These are phyloP conservation scores for Drosophila asahinai DNA, from an alignment of 1,140 invertebrate genomes.

Conservation along the genomic window DNA sequence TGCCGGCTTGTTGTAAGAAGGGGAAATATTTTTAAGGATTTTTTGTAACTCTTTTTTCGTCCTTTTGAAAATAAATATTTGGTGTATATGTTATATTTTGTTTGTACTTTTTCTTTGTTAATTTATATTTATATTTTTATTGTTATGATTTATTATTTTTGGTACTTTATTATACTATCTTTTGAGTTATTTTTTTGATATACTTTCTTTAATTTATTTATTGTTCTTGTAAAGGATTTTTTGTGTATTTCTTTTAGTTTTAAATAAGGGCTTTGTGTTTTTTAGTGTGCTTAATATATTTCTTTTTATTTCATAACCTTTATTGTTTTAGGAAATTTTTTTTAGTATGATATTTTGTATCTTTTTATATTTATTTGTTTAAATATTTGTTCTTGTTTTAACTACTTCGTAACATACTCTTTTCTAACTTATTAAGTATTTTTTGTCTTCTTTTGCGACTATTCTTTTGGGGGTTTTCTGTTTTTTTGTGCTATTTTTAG, in stretches of 20 bases:
- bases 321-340: not conserved
- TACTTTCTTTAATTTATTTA: not conserved
- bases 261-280: not conserved
- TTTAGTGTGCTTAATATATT: too few species aligned
- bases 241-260: too few species aligned
- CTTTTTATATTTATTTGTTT: too few species aligned
- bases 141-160: not conserved
- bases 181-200: not conserved
- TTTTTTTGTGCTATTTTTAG: not conserved
- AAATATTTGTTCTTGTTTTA: not conserved
- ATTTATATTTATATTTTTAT: not conserved
- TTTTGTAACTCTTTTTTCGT: slow-evolving; percentile 4
- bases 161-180: not conserved
- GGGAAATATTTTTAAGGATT: not conserved
- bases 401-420: not conserved
- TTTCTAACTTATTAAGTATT: not conserved
- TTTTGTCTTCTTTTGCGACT: rapidly evolving
- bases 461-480: not conserved
- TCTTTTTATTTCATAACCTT: too few species aligned
- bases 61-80: not conserved
- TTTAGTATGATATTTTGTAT: not conserved
- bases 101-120: not conserved
- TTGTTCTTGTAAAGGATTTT: too few species aligned
- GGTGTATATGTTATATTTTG: not conserved
- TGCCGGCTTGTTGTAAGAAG: slow-evolving; percentile 27